A percentile compares a stretch with the other conserved stretches of the same genome.
Conservation (phyloP, 2,797 vertebrate species). For the Geotrypetes seraphini region DNA sequence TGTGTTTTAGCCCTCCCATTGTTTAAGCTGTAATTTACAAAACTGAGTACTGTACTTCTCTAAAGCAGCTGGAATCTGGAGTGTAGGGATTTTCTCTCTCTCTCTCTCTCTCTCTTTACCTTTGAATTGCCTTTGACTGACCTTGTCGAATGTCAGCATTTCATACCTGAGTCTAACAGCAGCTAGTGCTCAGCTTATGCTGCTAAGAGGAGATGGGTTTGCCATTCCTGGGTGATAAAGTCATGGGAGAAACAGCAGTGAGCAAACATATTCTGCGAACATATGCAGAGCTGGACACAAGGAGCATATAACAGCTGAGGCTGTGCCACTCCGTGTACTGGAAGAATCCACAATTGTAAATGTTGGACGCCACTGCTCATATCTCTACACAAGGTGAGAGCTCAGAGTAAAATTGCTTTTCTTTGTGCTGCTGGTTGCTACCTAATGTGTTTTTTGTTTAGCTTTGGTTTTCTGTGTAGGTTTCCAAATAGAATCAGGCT, state of each 20-base stretch:
- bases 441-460: conserved; percentile 13
- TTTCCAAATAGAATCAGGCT: background rate
- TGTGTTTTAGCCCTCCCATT: conserved; percentile 16
- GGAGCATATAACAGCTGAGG: conserved; percentile 38
- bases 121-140: conserved; percentile 25
- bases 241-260: conserved; percentile 35
- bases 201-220: conserved; percentile 16
- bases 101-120: background rate
- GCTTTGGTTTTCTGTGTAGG: too few relatives aligned
- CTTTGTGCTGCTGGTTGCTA: background rate
- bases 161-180: conserved; percentile 34
- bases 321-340: too few relatives aligned
- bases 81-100: background rate
- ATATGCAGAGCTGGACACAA: conserved; percentile 42
- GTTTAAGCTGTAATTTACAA: conserved; percentile 34
- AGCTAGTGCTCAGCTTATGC: background rate
- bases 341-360: background rate
- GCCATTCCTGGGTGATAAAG: conserved; percentile 44
- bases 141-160: conserved; percentile 24
- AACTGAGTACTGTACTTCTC: background rate
- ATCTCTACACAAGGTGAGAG: conserved; percentile 23
- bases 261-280: conserved; percentile 27
- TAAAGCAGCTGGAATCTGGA: conserved; percentile 4
- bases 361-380: conserved; percentile 3
- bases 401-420: too few relatives aligned